Conservation (phyloP, 1,140 invertebrate genomes). For the Ephestia elutella region DNA sequence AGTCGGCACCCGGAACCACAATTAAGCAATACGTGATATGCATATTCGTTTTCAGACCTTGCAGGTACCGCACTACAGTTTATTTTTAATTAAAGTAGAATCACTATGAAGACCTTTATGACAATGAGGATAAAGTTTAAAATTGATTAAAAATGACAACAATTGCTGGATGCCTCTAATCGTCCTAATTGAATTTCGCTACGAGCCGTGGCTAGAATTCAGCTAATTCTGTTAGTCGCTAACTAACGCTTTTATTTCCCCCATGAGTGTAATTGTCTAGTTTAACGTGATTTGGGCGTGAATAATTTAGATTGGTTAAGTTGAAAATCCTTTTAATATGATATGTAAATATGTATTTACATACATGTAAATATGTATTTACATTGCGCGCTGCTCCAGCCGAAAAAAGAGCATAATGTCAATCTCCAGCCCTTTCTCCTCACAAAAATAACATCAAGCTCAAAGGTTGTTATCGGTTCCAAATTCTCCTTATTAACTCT, state of each 20-base stretch:
- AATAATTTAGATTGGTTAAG: slow-evolving; percentile 6
- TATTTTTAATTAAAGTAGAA: not conserved
- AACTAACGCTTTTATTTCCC: slow-evolving; percentile 36
- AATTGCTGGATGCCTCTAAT: slow-evolving; percentile 41
- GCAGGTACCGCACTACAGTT: slow-evolving; percentile 5
- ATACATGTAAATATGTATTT: too few relatives aligned
- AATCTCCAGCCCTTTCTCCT: too few relatives aligned
- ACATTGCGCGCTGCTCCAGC: too few relatives aligned
- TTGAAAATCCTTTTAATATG: too few relatives aligned
- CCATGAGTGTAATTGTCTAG: slow-evolving; percentile 26
- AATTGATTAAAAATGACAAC: slow-evolving; percentile 22
- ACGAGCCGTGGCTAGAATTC: slow-evolving; percentile 40
- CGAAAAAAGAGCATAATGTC: too few relatives aligned
- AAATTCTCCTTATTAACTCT: too few relatives aligned
- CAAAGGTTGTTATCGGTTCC: too few relatives aligned
- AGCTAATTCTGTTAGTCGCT: slow-evolving; percentile 39
- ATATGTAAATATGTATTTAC: too few relatives aligned
- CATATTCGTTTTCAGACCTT: slow-evolving; percentile 13
- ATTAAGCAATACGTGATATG: slow-evolving; percentile 39
- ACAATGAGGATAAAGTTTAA: slow-evolving; percentile 16
- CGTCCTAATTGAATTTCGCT: slow-evolving; percentile 50
- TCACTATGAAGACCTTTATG: slow-evolving; percentile 8
- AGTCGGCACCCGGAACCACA: slow-evolving; percentile 22
- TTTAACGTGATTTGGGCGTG: slow-evolving; percentile 20
- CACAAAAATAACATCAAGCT: too few relatives aligned